A percentile compares a stretch with the other conserved stretches of the same genome.
phyloP scores from a whole-genome alignment of 2,888 invertebrate genomes.

The Hipparchia sbordonii region DNA sequence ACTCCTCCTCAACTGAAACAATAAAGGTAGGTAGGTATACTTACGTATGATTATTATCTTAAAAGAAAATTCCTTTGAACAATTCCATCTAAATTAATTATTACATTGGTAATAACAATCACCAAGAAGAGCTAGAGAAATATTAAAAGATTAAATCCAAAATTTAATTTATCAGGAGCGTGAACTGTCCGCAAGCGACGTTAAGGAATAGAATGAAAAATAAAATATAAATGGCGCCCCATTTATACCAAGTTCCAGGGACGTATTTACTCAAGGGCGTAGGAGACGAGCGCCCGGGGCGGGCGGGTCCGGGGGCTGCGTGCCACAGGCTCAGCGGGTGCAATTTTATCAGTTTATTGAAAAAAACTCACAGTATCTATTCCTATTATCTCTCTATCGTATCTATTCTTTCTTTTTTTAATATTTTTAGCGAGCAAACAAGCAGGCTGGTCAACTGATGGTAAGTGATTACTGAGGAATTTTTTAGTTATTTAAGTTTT shows the following conservation, averaged over 20 bases:
- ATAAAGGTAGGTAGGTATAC: too few relatives aligned
- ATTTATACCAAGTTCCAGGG: conserved; percentile 28
- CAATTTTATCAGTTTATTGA: background rate
- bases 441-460: too few relatives aligned
- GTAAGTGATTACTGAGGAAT: background rate
- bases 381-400: too few relatives aligned
- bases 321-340: background rate
- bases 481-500: too few relatives aligned
- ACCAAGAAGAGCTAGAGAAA: conserved; percentile 17
- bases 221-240: conserved; percentile 27
- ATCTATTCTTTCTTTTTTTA: too few relatives aligned
- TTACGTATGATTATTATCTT: too few relatives aligned
- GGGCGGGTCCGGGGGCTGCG: background rate
- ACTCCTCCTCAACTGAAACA: too few relatives aligned
- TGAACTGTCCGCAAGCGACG: conserved; percentile 27
- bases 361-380: background rate
- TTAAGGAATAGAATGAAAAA: conserved; percentile 25
- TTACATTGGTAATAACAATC: conserved; percentile 17
- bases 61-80: background rate
- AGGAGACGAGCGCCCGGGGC: background rate
- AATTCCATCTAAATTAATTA: conserved; percentile 6
- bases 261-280: background rate
- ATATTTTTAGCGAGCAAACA: too few relatives aligned
- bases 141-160: conserved; percentile 33
- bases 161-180: conserved; percentile 29